A percentile compares a stretch with the other conserved stretches of the same genome.
Evolutionary conservation across 2,797 vertebrate genomes (phyloP).

Genomic region (Tamandua tetradactyla): DNA sequence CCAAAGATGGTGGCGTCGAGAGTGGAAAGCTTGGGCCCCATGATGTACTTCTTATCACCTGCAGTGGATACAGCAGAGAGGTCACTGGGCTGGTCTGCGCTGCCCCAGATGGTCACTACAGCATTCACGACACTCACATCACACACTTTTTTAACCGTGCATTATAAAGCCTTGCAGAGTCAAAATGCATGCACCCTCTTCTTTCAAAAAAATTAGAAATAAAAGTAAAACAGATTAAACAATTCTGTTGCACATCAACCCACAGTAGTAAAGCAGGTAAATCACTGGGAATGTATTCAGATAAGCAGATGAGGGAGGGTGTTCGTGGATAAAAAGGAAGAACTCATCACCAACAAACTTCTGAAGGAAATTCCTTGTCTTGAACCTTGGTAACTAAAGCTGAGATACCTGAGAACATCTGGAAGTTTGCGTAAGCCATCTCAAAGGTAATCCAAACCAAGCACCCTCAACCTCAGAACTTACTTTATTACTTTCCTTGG

Average conservation of each 20-base stretch:
- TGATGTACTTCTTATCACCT: constrained; percentile 99
- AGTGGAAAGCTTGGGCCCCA: constrained; percentile 95
- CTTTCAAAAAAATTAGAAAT: neutral
- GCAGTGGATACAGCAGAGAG: constrained; percentile 56
- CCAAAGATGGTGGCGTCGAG: constrained; percentile 97
- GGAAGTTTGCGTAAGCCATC: neutral
- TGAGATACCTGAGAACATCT: neutral
- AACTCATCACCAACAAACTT: neutral
- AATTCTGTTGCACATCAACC: neutral
- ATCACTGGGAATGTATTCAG: neutral
- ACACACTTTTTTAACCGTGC: neutral
- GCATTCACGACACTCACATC: neutral
- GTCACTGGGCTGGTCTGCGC: neutral
- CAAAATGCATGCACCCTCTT: constrained; percentile 6
- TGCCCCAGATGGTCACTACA: accelerated
- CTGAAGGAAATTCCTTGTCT: neutral
- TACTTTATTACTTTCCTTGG: neutral
- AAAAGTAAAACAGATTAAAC: constrained; percentile 25
- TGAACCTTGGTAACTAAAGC: neutral
- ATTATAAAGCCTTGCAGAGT: neutral
- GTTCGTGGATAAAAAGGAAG: neutral
- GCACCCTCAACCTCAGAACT: neutral
- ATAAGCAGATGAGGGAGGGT: neutral
- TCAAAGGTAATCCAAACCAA: neutral
- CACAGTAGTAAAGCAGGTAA: neutral